Percentiles rank a stretch among this genome's conserved stretches.
phyloP scores from a whole-genome alignment of 2,113 vertebrate genomes.

The Eidolon helvum region DNA sequence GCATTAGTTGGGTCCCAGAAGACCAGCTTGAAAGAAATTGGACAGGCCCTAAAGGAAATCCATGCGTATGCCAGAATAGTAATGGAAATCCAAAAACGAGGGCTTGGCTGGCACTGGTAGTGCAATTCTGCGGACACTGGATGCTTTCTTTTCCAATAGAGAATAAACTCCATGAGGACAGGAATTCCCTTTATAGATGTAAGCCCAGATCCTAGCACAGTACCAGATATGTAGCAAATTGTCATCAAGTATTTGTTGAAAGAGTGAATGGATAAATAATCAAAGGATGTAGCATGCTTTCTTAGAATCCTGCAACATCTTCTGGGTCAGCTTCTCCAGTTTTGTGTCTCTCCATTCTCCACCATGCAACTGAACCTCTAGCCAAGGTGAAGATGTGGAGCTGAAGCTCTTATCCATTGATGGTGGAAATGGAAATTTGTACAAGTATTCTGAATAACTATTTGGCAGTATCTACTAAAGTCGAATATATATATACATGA shows the following conservation, averaged over 20 bases:
- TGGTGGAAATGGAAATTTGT: neutral
- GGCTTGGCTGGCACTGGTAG: neutral
- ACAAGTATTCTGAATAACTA: neutral
- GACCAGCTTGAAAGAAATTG: conserved; percentile 44
- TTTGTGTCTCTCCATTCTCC: neutral
- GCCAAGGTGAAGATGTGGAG: neutral
- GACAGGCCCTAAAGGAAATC: conserved; percentile 35
- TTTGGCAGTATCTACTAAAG: neutral
- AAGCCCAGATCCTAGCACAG: neutral
- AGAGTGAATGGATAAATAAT: neutral
- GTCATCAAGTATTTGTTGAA: neutral
- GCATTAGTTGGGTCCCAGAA: conserved; percentile 36
- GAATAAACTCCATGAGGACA: neutral
- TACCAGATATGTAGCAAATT: neutral
- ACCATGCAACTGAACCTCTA: neutral
- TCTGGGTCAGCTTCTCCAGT: neutral
- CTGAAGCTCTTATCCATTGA: neutral
- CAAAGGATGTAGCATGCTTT: neutral
- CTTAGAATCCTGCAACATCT: neutral
- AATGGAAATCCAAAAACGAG: conserved; percentile 28
- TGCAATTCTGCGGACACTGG: neutral
- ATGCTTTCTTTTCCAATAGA: neutral
- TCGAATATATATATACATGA: neutral
- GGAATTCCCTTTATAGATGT: neutral
- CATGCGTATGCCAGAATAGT: neutral